These are phyloP conservation scores for Priocnemis perturbator DNA, from an alignment of 2,888 invertebrate genomes.

Conservation along the genomic window DNA sequence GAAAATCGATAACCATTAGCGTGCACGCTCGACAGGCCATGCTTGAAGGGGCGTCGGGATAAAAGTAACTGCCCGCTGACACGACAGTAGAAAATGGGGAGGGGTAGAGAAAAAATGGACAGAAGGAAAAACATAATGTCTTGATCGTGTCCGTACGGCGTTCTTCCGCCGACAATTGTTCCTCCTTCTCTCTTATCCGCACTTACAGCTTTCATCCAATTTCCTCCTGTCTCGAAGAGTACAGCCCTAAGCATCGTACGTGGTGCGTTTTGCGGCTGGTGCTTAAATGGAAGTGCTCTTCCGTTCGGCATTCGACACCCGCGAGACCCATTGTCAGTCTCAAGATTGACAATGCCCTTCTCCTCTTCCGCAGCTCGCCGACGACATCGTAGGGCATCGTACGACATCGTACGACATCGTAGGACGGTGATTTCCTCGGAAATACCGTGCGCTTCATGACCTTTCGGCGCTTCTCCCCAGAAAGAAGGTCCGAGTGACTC, in stretches of 20 bases:
- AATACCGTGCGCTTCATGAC: neutral
- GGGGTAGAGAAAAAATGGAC: too few relatives aligned
- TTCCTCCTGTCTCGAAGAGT: conserved; percentile 41
- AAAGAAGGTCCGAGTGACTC: too few relatives aligned
- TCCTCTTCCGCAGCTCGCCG: neutral
- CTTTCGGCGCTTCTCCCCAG: too few relatives aligned
- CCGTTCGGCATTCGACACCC: conserved; percentile 33
- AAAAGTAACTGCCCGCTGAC: conserved; percentile 1
- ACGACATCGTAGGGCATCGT: neutral
- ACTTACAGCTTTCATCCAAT: conserved; percentile 51
- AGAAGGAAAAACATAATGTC: too few relatives aligned
- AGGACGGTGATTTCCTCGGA: neutral
- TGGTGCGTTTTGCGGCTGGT: conserved; percentile 25
- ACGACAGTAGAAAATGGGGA: neutral
- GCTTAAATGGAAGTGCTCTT: conserved; percentile 49
- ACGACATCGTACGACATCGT: neutral
- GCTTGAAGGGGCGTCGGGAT: neutral
- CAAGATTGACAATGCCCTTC: conserved; percentile 23
- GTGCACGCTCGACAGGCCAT: conserved; percentile 11
- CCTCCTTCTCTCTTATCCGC: neutral
- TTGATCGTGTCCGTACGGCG: too few relatives aligned
- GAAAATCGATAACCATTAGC: conserved; percentile 45
- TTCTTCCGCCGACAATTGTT: neutral
- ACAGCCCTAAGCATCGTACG: conserved; percentile 16
- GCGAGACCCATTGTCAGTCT: conserved; percentile 34